Conservation (phyloP, 2,113 vertebrate genomes). For the Nansenia antarctica region DNA sequence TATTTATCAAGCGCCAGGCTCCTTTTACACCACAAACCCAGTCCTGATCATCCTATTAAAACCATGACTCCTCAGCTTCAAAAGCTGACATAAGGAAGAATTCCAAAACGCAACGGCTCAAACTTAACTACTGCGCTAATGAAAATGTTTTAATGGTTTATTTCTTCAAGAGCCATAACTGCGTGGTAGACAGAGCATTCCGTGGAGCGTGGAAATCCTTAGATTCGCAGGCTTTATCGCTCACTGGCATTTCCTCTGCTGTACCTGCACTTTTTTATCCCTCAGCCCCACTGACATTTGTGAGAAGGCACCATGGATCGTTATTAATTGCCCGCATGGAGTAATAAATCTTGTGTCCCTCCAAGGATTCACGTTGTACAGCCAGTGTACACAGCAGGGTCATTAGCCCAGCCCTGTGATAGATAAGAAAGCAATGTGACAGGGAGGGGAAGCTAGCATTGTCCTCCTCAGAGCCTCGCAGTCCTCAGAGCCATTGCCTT, state of each 20-base stretch:
- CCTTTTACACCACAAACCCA: background rate
- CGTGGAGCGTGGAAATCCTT: slow-evolving; percentile 42
- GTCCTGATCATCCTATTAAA: slow-evolving; percentile 31
- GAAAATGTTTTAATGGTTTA: slow-evolving; percentile 31
- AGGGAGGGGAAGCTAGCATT: slow-evolving; percentile 13
- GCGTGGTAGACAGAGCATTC: slow-evolving; percentile 18
- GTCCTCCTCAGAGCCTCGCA: slow-evolving; percentile 37
- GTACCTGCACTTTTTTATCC: slow-evolving; percentile 69
- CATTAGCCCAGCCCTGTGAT: slow-evolving; percentile 59
- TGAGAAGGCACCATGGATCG: slow-evolving; percentile 51
- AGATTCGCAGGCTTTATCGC: slow-evolving; percentile 55
- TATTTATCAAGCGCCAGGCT: background rate
- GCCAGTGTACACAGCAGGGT: slow-evolving; percentile 66
- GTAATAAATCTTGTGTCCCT: slow-evolving; percentile 71
- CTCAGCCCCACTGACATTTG: slow-evolving; percentile 59
- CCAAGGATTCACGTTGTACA: slow-evolving; percentile 60
- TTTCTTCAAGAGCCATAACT: slow-evolving; percentile 27
- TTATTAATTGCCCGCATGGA: slow-evolving; percentile 71
- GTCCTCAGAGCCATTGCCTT: slow-evolving; percentile 43
- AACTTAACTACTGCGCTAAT: slow-evolving; percentile 26
- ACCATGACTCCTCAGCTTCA: slow-evolving; percentile 17
- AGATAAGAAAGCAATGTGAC: slow-evolving; percentile 61
- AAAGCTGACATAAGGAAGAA: slow-evolving; percentile 33
- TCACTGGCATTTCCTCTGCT: slow-evolving; percentile 63
- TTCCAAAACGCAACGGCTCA: slow-evolving; percentile 34